These are phyloP conservation scores for Drosophila suboccidentalis DNA, from an alignment of 2,888 invertebrate species.

Conservation along the genomic window DNA sequence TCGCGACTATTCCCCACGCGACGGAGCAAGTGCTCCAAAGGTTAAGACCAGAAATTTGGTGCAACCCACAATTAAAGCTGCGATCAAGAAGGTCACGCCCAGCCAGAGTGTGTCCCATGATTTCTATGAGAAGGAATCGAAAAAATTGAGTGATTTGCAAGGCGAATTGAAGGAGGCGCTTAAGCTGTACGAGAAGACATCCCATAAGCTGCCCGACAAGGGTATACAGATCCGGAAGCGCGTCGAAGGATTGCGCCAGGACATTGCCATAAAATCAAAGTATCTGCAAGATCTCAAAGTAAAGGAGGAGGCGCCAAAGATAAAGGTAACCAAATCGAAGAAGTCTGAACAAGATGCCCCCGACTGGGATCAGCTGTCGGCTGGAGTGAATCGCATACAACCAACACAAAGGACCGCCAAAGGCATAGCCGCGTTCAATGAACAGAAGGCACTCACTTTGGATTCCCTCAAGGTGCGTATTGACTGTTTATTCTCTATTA, in stretches of 20 bases:
- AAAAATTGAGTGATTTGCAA: conserved; percentile 86
- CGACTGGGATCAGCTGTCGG: conserved; percentile 82
- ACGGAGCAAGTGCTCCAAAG: conserved; percentile 31
- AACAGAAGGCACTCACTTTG: conserved; percentile 89
- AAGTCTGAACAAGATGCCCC: conserved; percentile 39
- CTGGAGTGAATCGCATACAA: conserved; percentile 81
- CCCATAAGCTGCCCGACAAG: conserved; percentile 87
- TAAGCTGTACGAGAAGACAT: conserved; percentile 74
- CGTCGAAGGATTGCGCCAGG: conserved; percentile 85
- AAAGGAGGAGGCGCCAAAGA: conserved; percentile 54
- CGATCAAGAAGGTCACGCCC: conserved; percentile 16
- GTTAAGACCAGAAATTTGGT: conserved; percentile 32
- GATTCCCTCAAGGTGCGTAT: conserved; percentile 88
- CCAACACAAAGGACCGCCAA: conserved; percentile 82
- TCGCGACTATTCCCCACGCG: conserved; percentile 42
- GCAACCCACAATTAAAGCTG: conserved; percentile 75
- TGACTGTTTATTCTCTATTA: not conserved
- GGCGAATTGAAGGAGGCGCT: conserved; percentile 85
- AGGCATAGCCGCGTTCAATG: conserved; percentile 90
- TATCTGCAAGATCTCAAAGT: conserved; percentile 87
- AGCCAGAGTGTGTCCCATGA: not conserved
- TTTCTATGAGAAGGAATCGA: conserved; percentile 85
- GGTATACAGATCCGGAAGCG: conserved; percentile 87
- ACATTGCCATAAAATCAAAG: conserved; percentile 86
- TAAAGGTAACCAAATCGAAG: conserved; percentile 16